Conservation (phyloP, 2,888 invertebrate species). For the Acronicta aceris region DNA sequence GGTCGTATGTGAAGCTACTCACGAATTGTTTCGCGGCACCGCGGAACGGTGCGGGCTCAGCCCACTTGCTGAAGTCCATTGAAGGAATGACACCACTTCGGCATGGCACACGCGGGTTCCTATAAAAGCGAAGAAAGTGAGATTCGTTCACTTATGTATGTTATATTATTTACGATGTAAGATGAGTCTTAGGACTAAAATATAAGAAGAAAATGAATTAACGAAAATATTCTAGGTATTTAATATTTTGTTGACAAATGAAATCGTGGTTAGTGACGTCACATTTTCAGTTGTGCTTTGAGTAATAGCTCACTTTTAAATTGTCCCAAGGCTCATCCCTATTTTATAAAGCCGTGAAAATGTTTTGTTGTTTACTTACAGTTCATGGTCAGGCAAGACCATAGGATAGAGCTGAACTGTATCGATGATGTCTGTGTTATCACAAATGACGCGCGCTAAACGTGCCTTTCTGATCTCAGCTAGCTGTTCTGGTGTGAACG, state of each 20-base stretch:
- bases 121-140: slow-evolving; percentile 72
- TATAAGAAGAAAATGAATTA: too few relatives aligned
- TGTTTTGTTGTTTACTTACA: slow-evolving; percentile 90
- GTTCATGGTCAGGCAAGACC: slow-evolving; percentile 97
- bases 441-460: slow-evolving; percentile 95
- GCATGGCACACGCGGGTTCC: slow-evolving; percentile 98
- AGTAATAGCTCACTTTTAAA: too few relatives aligned
- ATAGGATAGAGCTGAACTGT: slow-evolving; percentile 97
- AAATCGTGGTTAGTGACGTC: too few relatives aligned
- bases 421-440: slow-evolving; percentile 97
- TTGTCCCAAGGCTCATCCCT: too few relatives aligned
- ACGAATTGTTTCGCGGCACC: slow-evolving; percentile 90
- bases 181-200: too few relatives aligned
- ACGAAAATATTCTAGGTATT: too few relatives aligned
- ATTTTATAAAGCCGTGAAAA: not conserved
- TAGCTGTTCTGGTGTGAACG: slow-evolving; percentile 96
- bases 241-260: too few relatives aligned
- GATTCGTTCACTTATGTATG: too few relatives aligned
- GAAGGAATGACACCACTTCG: slow-evolving; percentile 95
- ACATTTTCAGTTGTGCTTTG: too few relatives aligned
- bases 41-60: slow-evolving; percentile 90
- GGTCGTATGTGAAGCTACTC: slow-evolving; percentile 90
- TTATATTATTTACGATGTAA: too few relatives aligned
- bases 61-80: slow-evolving; percentile 97
- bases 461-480: slow-evolving; percentile 94